Percentiles rank a stretch among this genome's conserved stretches.
These are phyloP conservation scores for Adrianichthys oophorus DNA, from an alignment of 2,797 vertebrate genomes.

Conservation along the genomic window DNA sequence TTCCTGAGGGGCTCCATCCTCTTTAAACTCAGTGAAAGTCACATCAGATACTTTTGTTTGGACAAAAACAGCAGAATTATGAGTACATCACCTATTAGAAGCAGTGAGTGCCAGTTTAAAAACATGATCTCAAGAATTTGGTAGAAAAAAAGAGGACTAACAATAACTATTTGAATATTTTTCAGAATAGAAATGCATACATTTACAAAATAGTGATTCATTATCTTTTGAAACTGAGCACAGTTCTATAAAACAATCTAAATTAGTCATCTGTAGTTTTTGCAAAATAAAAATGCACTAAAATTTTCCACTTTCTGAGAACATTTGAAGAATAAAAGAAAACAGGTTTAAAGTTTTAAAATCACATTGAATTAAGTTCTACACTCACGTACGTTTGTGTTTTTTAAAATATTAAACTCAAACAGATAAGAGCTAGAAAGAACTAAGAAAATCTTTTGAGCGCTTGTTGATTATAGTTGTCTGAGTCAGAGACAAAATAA, in stretches of 20 bases:
- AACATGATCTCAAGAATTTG: conserved; percentile 8
- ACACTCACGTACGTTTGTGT: no score
- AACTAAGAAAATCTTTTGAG: not conserved
- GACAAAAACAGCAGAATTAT: conserved; percentile 32
- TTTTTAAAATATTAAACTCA: no score
- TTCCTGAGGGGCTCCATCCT: conserved; percentile 34
- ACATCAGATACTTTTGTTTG: conserved; percentile 69
- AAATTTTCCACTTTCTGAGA: conserved; percentile 18
- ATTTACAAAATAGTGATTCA: no score
- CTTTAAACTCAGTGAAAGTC: conserved; percentile 57
- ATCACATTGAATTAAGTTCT: no score
- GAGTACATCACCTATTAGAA: conserved; percentile 45
- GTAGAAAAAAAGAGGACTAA: no score
- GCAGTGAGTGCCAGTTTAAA: conserved; percentile 32
- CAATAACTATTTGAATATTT: no score
- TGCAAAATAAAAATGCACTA: no score
- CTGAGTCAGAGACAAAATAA: conserved; percentile 57
- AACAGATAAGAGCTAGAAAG: no score
- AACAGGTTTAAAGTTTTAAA: conserved; percentile 3
- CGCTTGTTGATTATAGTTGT: conserved; percentile 45
- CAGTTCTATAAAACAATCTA: not conserved
- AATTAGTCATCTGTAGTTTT: no score
- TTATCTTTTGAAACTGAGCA: no score
- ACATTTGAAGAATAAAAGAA: not conserved
- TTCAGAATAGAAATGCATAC: no score